A percentile compares a stretch with the other conserved stretches of the same genome.
phyloP scores from a whole-genome alignment of 2,113 vertebrate genomes.

The Heteronetta atricapilla region DNA sequence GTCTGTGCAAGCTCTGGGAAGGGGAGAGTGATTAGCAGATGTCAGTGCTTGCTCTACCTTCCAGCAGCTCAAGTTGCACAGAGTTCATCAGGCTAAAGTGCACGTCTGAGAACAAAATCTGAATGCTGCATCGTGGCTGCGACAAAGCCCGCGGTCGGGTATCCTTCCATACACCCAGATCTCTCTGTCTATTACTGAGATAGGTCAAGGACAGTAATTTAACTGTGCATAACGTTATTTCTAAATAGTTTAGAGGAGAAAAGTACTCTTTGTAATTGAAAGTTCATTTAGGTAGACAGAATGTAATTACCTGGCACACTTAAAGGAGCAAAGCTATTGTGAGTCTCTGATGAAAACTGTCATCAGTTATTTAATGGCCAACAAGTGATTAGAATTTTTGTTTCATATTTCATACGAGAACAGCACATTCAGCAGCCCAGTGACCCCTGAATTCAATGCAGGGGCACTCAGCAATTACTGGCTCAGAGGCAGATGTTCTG shows the following conservation, averaged over 20 bases:
- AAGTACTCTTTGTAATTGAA: slow-evolving; percentile 31
- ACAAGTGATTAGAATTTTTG: slow-evolving; percentile 32
- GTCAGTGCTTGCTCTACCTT: neutral
- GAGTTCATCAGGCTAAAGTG: neutral
- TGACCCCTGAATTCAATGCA: slow-evolving; percentile 33
- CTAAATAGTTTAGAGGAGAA: slow-evolving; percentile 30
- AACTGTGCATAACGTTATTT: neutral
- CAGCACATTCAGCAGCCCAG: slow-evolving; percentile 38
- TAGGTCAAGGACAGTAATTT: neutral
- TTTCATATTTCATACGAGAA: slow-evolving; percentile 36
- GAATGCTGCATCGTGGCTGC: fast-evolving
- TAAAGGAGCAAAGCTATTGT: slow-evolving; percentile 8
- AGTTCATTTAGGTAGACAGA: slow-evolving; percentile 51
- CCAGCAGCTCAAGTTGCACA: neutral
- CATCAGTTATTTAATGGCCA: slow-evolving; percentile 48
- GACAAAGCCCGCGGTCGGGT: neutral
- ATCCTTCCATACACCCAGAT: neutral
- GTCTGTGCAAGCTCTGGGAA: neutral
- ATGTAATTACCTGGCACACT: slow-evolving; percentile 41
- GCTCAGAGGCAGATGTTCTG: slow-evolving; percentile 11
- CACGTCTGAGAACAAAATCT: neutral
- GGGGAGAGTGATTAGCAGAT: neutral
- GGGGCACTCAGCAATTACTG: neutral
- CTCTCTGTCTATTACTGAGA: neutral
- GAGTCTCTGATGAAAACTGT: slow-evolving; percentile 40